These are phyloP conservation scores for Dolichallabes microphthalmus DNA, from an alignment of 2,113 vertebrate genomes.

Conservation along the genomic window DNA sequence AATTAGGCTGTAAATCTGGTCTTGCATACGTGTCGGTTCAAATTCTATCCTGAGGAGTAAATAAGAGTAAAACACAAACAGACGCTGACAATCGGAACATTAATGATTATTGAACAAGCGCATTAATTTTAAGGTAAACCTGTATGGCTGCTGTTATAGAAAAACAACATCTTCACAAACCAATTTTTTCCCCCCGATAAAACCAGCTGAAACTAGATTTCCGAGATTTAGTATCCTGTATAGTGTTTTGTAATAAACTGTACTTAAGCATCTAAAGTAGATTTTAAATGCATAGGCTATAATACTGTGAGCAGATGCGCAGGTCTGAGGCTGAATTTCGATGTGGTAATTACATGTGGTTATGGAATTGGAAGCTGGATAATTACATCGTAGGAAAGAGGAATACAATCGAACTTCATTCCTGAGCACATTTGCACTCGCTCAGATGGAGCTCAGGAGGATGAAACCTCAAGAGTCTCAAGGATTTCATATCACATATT, in stretches of 20 bases:
- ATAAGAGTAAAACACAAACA: too few relatives aligned
- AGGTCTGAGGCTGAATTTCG: background rate
- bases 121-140: background rate
- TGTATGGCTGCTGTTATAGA: background rate
- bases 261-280: background rate
- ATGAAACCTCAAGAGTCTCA: background rate
- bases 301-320: background rate
- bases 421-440: background rate
- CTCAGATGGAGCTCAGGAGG: background rate
- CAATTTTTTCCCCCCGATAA: background rate
- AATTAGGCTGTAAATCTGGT: too few relatives aligned
- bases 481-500: background rate
- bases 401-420: background rate
- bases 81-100: too few relatives aligned
- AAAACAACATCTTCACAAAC: background rate
- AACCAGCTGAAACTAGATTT: background rate
- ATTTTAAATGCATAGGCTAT: background rate
- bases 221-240: background rate
- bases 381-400: background rate
- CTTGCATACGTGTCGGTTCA: too few relatives aligned
- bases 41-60: too few relatives aligned
- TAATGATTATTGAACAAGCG: too few relatives aligned
- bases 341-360: background rate
- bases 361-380: background rate
- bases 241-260: background rate